Base-by-base conservation (phyloP, 2,113 vertebrate genomes). In the Dasyprocta punctata region DNA sequence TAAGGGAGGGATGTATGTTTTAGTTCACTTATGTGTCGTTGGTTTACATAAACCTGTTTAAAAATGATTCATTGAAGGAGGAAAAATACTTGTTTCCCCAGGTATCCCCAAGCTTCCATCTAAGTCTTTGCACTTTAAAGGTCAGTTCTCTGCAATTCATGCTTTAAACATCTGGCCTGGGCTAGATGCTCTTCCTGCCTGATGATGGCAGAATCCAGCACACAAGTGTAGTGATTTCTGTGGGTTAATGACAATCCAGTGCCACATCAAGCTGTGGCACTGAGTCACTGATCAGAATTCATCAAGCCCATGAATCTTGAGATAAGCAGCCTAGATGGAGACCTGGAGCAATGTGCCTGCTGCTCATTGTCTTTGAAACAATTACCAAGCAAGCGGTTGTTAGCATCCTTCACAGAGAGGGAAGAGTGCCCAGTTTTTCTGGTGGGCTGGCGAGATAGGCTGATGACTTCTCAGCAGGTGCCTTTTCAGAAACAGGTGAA, bases 361-460 rank as follows among this genome's bases (percentile, higher is more conserved):
- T 97, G 96, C 92, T 98, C 84, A 94, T 91, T 94, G 96, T 96
- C 92, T 98, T 93, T 95, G 96, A 98, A 98, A 97, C 86, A 97
- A 97, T 97, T 96, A 90, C 90, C 93, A 86, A 96, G 92, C 94
- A 83, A 80, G 61, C n/a, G 91, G n/a, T 81, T 94, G 85, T 90
- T 94, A 86, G 61, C 56, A 36, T 94, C 71, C 67, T 93, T 84
- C 41, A 17, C 81, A 77, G 77, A 71, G 41, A 33, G 1, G 49
- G 61, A 95, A 94, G 56, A 49, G 36, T 85, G 73, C 85, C 65
- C 52, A 44, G 0, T 12, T 41, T 52, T 75, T 88, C 88, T 97
- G 93, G 96, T 96, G 97, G 91, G 58, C 89, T 89, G 58, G 80
- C 69, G 75, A 96, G 75, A 73, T 94, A 89, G 60, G 91, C 96